Evolutionary conservation across 2,113 vertebrate genomes (phyloP).

Genomic region (Mobula birostris): DNA sequence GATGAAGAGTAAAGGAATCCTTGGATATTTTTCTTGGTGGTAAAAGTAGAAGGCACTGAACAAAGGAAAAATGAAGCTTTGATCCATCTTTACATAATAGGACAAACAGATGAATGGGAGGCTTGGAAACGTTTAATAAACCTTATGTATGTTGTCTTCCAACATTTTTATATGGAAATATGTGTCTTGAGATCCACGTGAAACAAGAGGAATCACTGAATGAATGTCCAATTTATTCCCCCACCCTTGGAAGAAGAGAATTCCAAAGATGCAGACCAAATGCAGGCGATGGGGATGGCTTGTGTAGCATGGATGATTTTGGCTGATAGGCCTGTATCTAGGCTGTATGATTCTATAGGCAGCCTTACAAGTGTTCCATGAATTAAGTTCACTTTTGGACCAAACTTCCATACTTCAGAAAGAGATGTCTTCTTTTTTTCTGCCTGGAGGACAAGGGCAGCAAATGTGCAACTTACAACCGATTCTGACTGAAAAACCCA

Average conservation of each 20-base stretch:
- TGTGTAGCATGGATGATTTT: no score
- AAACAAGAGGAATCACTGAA: not conserved
- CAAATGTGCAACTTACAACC: not conserved
- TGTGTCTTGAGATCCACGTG: not conserved
- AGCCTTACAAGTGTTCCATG: no score
- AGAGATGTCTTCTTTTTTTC: not conserved
- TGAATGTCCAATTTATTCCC: not conserved
- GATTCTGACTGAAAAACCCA: not conserved
- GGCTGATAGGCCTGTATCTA: no score
- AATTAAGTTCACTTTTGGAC: not conserved
- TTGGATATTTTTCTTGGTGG: not conserved
- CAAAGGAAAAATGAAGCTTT: not conserved
- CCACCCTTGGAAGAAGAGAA: no score
- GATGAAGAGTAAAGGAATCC: not conserved
- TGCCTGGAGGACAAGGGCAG: not conserved
- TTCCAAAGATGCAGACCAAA: no score
- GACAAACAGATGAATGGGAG: not conserved
- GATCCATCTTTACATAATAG: not conserved
- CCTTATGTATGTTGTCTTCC: not conserved
- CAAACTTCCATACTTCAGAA: not conserved
- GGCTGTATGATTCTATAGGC: no score
- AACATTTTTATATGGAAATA: not conserved
- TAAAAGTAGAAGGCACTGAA: not conserved
- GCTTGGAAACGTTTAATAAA: not conserved
- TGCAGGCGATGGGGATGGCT: no score